Base-by-base conservation (phyloP, 1,140 invertebrate genomes). In the Saccostrea echinata region DNA sequence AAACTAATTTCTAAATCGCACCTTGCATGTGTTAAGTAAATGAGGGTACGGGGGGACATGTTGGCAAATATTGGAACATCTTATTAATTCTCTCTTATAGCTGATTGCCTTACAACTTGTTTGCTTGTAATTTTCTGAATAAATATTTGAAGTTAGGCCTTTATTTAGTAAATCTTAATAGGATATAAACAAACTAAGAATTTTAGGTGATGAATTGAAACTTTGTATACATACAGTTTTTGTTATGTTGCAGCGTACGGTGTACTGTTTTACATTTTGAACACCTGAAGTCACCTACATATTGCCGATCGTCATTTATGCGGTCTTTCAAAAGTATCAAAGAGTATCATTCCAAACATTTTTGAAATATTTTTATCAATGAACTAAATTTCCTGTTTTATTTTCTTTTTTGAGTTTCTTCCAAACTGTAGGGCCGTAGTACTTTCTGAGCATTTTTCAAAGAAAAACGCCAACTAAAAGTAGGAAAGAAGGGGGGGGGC, bases 81-180 rank as follows among this genome's bases (percentile, higher is more conserved):
- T 76, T 27, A 76, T 76, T 30, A 76, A 76, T 76, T 76, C 24
- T 76, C 68, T 30, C 68, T 30, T 76, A 24, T 30, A 30, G 13
- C 24, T 33, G 30, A 76, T 76, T 30, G 12, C 16, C 27, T 33
- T 16, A 76, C 68, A 30, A 12, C 68, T 76, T 76, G 68, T 76
- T 76, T 30, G 68, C 68, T 76, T 30, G 27, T 33, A 76, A 76
- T 76, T 76, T 76, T 76, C 68, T 76, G 30, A 76, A 76, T 30
- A 76, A 76, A 76, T 76, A 76, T 76, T 76, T 76, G 68, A 76
- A 30, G 68, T 27, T 30, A 30, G 24, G 27, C 30, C 24, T 12
- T 76, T 27, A 16, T 16, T 76, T 16, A 76, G 68, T 76, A 76
- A 30, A 35, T 30, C 68, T 76, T 24, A 76, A 76, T 76, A 30